Evolutionary conservation across 2,888 invertebrate species (phyloP), one percentile per base, ranked within the genome.

Genomic region (Sesia bembeciformis): DNA sequence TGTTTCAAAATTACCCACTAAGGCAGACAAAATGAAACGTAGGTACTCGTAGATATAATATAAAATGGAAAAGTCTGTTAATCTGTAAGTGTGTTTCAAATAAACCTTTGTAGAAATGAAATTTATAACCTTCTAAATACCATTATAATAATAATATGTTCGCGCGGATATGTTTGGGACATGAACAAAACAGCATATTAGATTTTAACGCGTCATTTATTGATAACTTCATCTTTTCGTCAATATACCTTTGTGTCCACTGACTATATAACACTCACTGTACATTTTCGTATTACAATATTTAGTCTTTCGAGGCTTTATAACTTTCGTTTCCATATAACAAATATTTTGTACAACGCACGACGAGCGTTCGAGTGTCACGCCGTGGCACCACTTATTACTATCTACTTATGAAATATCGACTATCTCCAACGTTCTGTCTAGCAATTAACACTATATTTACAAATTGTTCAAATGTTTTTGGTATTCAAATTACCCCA

Each of bases 241-340:
- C 84, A 84, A 88, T 90, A 90, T 89, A 89, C 74, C 74, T 81
- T 88, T 88, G 87, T 87, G 87, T 88, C 88, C 89, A 90, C 86
- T 89, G 90, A 89, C 88, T 90, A 90, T 86, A 85, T 88, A 89
- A 90, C 89, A 90, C 88, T 88, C 89, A 89, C 90, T 90, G 89
- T 88, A 88, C 89, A 89, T 82, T 85, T 23, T 86, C 74, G 86
- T 87, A 84, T 84, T 86, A 89, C 87, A 90, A 87, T 88, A 86
- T 81, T 82, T 77, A 87, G 88, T 88, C 84, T 87, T 88, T 84
- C 81, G 78, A 80, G 83, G 75, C 72, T 80, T 82, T 77, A 84
- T 86, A 86, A 85, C 80, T 82, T 86, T 71, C 81, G 80, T 80
- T 78, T 84, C 73, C 69, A 83, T 82, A 87, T 89, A 87, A 88